Evolutionary conservation across 2,113 vertebrate species (phyloP).

Genomic region (Leptobrachium ailaonicum): DNA sequence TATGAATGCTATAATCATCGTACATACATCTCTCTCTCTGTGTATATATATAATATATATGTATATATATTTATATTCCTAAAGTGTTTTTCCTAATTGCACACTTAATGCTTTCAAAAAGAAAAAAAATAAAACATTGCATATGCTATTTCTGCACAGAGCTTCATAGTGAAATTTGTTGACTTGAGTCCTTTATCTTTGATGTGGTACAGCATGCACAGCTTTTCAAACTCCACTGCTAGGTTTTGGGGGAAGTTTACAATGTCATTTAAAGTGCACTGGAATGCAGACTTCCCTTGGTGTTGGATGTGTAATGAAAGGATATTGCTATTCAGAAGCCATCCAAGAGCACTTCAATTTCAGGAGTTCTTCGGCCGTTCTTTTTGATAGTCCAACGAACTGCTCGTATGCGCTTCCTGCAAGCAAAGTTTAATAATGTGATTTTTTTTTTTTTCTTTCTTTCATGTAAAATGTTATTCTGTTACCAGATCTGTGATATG

Average conservation of each 20-base stretch:
- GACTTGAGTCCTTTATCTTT: slow-evolving; percentile 17
- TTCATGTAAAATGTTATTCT: slow-evolving; percentile 66
- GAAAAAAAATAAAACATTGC: slow-evolving; percentile 26
- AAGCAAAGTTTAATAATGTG: background rate
- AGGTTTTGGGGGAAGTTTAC: background rate
- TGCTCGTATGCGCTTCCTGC: slow-evolving; percentile 24
- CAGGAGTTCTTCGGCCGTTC: background rate
- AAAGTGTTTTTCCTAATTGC: slow-evolving; percentile 32
- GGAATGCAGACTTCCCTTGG: background rate
- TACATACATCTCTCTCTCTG: slow-evolving; percentile 77
- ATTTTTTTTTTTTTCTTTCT: slow-evolving; percentile 63
- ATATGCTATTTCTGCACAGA: slow-evolving; percentile 27
- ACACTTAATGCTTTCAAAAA: slow-evolving; percentile 30
- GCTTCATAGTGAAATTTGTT: slow-evolving; percentile 37
- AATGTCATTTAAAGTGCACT: background rate
- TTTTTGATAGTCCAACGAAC: background rate
- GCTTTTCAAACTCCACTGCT: background rate
- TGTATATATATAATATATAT: slow-evolving; percentile 21
- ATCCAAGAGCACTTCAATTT: background rate
- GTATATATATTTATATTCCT: slow-evolving; percentile 55
- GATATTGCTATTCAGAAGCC: background rate
- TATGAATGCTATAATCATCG: slow-evolving; percentile 89
- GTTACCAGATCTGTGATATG: slow-evolving; percentile 72
- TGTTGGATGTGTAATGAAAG: background rate
- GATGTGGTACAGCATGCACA: background rate